Conservation (phyloP, 2,797 vertebrate genomes). For the Liparis tanakae region DNA sequence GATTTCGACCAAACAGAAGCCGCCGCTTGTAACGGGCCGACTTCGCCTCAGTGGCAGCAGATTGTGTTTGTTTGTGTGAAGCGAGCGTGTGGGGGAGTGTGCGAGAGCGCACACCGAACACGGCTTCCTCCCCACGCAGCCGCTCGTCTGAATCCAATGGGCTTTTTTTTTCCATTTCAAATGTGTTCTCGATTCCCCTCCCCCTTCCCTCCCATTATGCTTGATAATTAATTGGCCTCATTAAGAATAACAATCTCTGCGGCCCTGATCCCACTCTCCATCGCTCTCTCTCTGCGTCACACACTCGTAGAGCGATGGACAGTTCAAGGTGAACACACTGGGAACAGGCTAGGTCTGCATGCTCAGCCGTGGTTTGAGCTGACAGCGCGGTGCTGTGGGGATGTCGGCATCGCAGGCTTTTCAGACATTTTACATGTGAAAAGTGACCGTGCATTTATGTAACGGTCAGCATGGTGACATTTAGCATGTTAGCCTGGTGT, state of each 20-base stretch:
- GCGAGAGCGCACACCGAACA: constrained; percentile 32
- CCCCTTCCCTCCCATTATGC: constrained; percentile 4
- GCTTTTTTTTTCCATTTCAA: constrained; percentile 9
- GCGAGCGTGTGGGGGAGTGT: constrained; percentile 22
- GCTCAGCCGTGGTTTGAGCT: not conserved
- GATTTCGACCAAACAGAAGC: constrained; percentile 17
- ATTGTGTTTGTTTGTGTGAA: constrained; percentile 41
- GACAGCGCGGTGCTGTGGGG: not conserved
- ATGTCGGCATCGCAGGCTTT: not conserved
- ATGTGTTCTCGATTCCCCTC: not conserved
- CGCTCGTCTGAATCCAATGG: constrained; percentile 19
- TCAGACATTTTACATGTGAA: not conserved
- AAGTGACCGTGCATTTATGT: not conserved
- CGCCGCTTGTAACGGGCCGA: constrained; percentile 7
- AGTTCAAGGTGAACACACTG: not conserved
- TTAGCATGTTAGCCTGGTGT: not conserved
- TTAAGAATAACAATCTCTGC: constrained; percentile 45
- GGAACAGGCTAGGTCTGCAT: not conserved
- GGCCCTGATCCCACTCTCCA: constrained; percentile 8
- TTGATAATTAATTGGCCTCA: constrained; percentile 53
- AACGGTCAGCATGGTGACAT: not conserved
- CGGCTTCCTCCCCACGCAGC: constrained; percentile 12
- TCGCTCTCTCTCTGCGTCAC: not conserved
- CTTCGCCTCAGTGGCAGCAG: constrained; percentile 31
- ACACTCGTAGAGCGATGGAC: not conserved